Evolutionary conservation across 2,113 vertebrate genomes (phyloP).

Genomic region (Emydocephalus ijimae): DNA sequence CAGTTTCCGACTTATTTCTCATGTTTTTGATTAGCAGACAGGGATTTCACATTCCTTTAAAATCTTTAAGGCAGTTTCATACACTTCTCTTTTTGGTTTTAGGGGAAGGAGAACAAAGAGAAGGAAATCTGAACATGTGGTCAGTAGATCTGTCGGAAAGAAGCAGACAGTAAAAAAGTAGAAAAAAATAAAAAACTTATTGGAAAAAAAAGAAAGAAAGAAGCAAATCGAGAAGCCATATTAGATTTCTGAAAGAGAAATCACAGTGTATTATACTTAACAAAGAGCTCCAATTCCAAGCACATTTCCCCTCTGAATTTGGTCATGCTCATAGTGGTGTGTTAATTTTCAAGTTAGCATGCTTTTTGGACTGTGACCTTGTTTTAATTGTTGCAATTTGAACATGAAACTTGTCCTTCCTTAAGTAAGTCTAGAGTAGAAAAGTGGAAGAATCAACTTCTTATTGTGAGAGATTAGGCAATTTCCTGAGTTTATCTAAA

Average conservation of each 20-base stretch:
- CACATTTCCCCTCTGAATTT: background rate
- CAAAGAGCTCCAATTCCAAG: background rate
- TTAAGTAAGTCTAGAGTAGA: background rate
- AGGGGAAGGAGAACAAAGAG: background rate
- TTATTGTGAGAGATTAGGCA: background rate
- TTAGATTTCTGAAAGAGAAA: background rate
- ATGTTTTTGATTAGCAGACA: slow-evolving; percentile 41
- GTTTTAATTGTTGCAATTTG: background rate
- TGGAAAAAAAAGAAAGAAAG: too few species aligned
- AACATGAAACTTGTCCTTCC: background rate
- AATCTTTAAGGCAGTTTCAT: slow-evolving; percentile 42
- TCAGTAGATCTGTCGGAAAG: background rate
- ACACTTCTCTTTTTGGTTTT: slow-evolving; percentile 28
- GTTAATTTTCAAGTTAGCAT: background rate
- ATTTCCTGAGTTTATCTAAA: background rate
- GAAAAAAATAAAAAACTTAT: too few species aligned
- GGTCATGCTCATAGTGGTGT: background rate
- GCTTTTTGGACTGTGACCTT: background rate
- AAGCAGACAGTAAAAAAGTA: background rate
- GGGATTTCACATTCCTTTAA: slow-evolving; percentile 11
- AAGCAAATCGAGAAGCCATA: background rate
- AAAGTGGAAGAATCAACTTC: background rate
- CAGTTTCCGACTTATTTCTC: slow-evolving; percentile 1
- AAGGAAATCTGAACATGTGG: background rate
- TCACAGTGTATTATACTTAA: background rate